phyloP scores from a whole-genome alignment of 2,888 invertebrate genomes.

The Caradrina kadenii region DNA sequence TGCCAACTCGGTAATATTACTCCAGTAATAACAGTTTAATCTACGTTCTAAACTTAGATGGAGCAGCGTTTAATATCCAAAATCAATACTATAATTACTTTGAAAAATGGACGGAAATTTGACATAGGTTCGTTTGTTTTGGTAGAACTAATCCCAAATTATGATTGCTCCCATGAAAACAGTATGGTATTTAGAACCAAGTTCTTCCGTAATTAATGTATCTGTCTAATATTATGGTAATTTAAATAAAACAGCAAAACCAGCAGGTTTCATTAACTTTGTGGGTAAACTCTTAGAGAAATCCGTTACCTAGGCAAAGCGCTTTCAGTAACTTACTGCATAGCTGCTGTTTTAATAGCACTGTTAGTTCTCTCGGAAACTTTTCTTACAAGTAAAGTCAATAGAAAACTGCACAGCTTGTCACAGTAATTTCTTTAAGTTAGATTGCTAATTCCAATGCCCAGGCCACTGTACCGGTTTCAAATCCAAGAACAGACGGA shows the following conservation, averaged over 20 bases:
- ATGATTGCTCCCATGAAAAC: background rate
- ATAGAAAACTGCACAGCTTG: conserved; percentile 20
- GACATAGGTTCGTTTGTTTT: no score
- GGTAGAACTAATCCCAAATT: no score
- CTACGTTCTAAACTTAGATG: no score
- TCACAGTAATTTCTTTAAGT: conserved; percentile 23
- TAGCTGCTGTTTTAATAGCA: conserved; percentile 4
- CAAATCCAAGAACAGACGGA: conserved; percentile 4
- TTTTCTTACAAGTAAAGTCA: conserved; percentile 24
- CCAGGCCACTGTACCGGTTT: conserved; percentile 42
- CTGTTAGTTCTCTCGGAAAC: conserved; percentile 2
- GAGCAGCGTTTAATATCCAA: no score
- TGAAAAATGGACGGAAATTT: no score
- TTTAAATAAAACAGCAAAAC: background rate
- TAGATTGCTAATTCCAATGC: conserved; percentile 33
- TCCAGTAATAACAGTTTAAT: no score
- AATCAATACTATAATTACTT: no score
- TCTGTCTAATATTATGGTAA: background rate
- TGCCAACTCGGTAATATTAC: no score
- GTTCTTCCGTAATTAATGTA: no score
- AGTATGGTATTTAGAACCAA: background rate
- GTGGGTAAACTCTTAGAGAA: conserved; percentile 9
- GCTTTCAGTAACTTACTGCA: background rate
- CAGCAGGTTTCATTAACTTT: background rate
- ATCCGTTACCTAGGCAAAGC: background rate